phyloP scores from a whole-genome alignment of 1,140 invertebrate species.

The Penaeus japonicus region DNA sequence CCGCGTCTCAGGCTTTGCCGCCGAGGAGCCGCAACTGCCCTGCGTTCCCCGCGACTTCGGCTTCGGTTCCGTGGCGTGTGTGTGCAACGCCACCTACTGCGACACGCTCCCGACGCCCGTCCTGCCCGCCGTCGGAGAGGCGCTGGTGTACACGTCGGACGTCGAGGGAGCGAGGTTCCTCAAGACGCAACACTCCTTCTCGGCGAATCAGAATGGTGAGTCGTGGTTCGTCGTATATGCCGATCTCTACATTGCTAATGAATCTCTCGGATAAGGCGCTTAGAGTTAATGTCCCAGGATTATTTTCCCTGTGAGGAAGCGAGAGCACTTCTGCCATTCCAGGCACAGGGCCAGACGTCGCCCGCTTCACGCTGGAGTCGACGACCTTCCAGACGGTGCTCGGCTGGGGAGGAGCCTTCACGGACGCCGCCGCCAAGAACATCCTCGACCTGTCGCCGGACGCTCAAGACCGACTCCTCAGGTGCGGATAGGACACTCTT shows the following conservation, averaged over 20 bases:
- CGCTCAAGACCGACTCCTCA: constrained; percentile 71
- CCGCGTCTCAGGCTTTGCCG: neutral
- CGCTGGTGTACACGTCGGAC: constrained; percentile 22
- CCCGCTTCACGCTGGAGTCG: constrained; percentile 53
- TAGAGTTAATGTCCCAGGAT: no score
- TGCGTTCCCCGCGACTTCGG: constrained; percentile 28
- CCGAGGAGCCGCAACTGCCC: neutral
- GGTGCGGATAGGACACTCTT: constrained; percentile 56
- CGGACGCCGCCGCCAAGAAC: constrained; percentile 83
- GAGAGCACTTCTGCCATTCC: no score
- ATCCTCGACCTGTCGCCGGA: constrained; percentile 70
- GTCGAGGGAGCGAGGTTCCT: neutral
- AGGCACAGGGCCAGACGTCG: no score
- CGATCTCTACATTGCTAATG: no score
- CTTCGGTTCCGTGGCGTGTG: constrained; percentile 32
- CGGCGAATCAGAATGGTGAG: no score
- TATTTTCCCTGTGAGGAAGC: no score
- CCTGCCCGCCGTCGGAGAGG: neutral
- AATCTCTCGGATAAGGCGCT: no score
- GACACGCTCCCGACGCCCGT: constrained; percentile 10
- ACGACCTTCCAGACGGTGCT: constrained; percentile 65
- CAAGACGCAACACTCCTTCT: neutral
- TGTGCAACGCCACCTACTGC: constrained; percentile 49
- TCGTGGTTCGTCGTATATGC: no score
- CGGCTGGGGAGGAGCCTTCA: constrained; percentile 89